Evolutionary conservation across 2,888 invertebrate genomes (phyloP).

Genomic region (Coleophora deauratella): DNA sequence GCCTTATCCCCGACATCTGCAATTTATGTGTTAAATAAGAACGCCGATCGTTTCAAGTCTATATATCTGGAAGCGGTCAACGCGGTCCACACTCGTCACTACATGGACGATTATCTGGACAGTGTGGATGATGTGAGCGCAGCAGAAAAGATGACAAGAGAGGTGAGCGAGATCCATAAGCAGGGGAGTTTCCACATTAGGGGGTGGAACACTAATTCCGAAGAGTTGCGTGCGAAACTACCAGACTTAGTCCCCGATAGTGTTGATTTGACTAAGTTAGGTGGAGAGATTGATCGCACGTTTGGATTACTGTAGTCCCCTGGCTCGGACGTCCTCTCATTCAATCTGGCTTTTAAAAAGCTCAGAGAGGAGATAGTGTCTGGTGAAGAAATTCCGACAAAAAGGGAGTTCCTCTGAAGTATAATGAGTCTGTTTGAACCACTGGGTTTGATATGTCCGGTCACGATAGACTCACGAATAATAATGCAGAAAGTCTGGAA

Average conservation of each 20-base stretch:
- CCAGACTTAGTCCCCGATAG: not conserved
- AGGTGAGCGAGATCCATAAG: slow-evolving; percentile 12
- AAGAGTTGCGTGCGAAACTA: slow-evolving; percentile 4
- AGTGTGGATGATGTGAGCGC: slow-evolving; percentile 16
- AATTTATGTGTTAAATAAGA: slow-evolving; percentile 4
- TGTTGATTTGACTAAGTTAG: too few species aligned
- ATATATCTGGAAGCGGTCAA: slow-evolving; percentile 12
- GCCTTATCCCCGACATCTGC: slow-evolving; percentile 9
- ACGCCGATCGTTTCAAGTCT: slow-evolving; percentile 6
- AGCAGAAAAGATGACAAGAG: slow-evolving; percentile 12
- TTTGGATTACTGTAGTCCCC: not conserved
- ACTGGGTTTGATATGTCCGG: not conserved
- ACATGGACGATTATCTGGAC: slow-evolving; percentile 26
- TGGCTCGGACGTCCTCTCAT: not conserved
- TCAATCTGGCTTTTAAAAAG: too few species aligned
- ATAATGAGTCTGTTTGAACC: slow-evolving; percentile 2
- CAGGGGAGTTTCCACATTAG: slow-evolving; percentile 12
- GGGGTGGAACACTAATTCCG: slow-evolving; percentile 21
- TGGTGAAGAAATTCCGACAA: too few species aligned
- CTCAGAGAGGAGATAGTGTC: too few species aligned
- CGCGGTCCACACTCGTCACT: slow-evolving; percentile 19
- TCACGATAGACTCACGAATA: not conserved
- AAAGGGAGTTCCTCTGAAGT: not conserved
- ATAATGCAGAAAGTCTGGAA: slow-evolving; percentile 1
- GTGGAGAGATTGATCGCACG: not conserved